Base-by-base conservation (phyloP, 92 coral and sea anemone genomes). In the Heteractis magnifica region DNA sequence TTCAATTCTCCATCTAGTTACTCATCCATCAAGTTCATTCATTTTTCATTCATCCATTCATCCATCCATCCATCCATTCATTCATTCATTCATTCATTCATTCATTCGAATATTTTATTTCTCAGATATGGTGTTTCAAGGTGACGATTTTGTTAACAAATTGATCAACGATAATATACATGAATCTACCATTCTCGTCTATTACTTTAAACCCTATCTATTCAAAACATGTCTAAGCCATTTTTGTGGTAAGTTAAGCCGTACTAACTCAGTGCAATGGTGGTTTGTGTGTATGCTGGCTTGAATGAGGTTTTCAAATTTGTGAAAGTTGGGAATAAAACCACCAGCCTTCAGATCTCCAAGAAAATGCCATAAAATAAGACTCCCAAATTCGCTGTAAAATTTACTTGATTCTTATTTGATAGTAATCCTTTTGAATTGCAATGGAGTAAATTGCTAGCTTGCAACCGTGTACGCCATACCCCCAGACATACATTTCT, bases 101-200 rank as follows among this genome's bases (percentile, higher is more conserved):
- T 71, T 49, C 11, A 6, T 10, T 52, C 23, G 51, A 56, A 18
- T 26, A 58, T 70, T 72, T 13, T 51, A 16, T 58, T 58, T 58
- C 15, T 58, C 6, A 58, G 64, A 58, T 58, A 6, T 23, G 14
- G 68, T 56, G 70, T 68, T 48, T 52, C 48, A 58, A 19, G n/a
- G 76, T 19, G 11, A 21, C 68, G 90, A 95, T 97, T 93, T 72
- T 77, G 91, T 64, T 10, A 68, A 75, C 51, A 85, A 62, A 9
- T 50, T 91, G 16, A 77, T 95, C 51, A 82, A 89, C 83, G 86
- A 93, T 87, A 92, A 93, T 65, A 79, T 78, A 15, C 72, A 84
- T 74, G 98, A 95, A 81, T 91, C 98, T 50, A 81, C 87, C 68
- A 87, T 26, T 26, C 44, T 34, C 2, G 44, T 34, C 44, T 34